A percentile compares a stretch with the other conserved stretches of the same genome.
These are phyloP conservation scores for Otolemur garnettii DNA, from an alignment of 2,113 vertebrate species.

Conservation along the genomic window DNA sequence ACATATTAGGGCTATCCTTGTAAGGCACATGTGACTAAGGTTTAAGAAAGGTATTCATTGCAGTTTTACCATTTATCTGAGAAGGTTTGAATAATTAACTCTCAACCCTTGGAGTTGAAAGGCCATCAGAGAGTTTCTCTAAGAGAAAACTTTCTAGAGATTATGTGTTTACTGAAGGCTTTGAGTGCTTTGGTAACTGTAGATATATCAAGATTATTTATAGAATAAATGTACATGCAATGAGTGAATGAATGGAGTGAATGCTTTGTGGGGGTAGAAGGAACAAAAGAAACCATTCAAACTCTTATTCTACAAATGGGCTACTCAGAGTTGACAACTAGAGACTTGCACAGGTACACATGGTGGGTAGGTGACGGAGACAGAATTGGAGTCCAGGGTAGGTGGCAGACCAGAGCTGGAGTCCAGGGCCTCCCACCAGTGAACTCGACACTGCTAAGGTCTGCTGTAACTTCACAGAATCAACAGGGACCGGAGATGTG, in stretches of 20 bases:
- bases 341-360: not conserved
- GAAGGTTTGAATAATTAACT: not conserved
- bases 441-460: not conserved
- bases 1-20: not conserved
- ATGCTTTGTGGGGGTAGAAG: constrained; percentile 29
- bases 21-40: not conserved
- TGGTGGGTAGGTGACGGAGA: not conserved
- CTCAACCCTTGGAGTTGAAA: not conserved
- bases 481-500: not conserved
- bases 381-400: not conserved
- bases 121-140: not conserved
- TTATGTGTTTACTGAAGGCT: not conserved
- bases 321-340: not conserved
- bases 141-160: constrained; percentile 12
- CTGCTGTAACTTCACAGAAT: not conserved
- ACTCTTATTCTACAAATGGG: not conserved
- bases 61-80: not conserved
- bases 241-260: constrained; percentile 6
- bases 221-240: not conserved
- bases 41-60: not conserved
- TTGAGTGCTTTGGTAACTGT: constrained; percentile 4
- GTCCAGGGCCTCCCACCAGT: not conserved
- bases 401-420: not conserved
- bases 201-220: not conserved
- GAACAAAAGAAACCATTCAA: not conserved